A percentile compares a stretch with the other conserved stretches of the same genome.
These are phyloP conservation scores for Stenolophus ochropezus DNA, from an alignment of 2,888 invertebrate species.

Conservation along the genomic window DNA sequence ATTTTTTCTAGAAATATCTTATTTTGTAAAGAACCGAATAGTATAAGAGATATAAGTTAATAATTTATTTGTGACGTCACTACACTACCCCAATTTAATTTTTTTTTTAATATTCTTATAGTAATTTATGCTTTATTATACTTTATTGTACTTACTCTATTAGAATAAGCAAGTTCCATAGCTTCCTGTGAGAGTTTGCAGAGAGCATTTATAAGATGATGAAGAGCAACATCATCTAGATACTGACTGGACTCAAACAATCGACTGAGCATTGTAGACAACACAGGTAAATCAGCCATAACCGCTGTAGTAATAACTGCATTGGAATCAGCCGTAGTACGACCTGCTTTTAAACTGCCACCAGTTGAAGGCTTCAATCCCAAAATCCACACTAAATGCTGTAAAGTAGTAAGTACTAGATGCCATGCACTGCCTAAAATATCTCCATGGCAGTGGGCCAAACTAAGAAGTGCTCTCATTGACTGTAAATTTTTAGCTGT, in stretches of 20 bases:
- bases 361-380: constrained; percentile 96
- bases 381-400: constrained; percentile 95
- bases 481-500: constrained; percentile 98
- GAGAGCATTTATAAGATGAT: constrained; percentile 96
- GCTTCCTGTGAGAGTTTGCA: constrained; percentile 97
- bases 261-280: constrained; percentile 93
- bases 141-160: constrained; percentile 81
- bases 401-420: constrained; percentile 94
- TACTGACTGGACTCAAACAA: constrained; percentile 96
- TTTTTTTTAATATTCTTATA: constrained; percentile 41
- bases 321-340: constrained; percentile 86
- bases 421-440: constrained; percentile 96
- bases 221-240: constrained; percentile 94
- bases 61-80: not conserved
- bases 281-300: constrained; percentile 94
- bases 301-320: constrained; percentile 96
- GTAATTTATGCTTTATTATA: constrained; percentile 60
- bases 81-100: too few relatives aligned
- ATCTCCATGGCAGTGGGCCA: constrained; percentile 94
- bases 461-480: constrained; percentile 91
- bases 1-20: too few relatives aligned
- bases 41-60: too few relatives aligned
- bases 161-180: constrained; percentile 97
- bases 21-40: too few relatives aligned
- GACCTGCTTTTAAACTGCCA: constrained; percentile 91